Evolutionary conservation across 2,797 vertebrate genomes (phyloP).

Genomic region (Cuculus canorus): DNA sequence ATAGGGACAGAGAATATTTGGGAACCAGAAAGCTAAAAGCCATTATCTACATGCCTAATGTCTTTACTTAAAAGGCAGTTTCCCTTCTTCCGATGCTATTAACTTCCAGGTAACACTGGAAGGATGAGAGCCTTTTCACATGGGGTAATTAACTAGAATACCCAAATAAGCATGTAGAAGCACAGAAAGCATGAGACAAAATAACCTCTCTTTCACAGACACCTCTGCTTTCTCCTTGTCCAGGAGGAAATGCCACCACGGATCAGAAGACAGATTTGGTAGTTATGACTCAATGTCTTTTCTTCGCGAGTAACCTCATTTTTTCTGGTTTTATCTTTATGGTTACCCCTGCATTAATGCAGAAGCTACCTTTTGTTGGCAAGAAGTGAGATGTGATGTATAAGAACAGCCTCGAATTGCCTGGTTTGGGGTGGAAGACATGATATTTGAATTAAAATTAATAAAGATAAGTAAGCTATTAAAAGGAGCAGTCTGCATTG

Average conservation of each 20-base stretch:
- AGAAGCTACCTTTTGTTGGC: neutral
- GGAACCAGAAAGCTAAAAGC: conserved; percentile 28
- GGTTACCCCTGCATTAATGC: neutral
- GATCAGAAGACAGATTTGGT: neutral
- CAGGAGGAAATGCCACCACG: neutral
- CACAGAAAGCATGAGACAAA: neutral
- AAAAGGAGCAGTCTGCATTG: neutral
- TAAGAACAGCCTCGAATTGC: neutral
- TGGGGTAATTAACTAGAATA: neutral
- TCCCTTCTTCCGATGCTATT: neutral
- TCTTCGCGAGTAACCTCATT: neutral
- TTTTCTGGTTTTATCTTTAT: neutral
- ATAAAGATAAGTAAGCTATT: neutral
- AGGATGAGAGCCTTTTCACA: neutral
- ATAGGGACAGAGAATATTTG: neutral
- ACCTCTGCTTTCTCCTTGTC: neutral
- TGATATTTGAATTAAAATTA: neutral
- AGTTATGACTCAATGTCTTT: neutral
- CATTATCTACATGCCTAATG: neutral
- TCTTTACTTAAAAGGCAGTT: neutral
- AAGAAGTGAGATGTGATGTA: neutral
- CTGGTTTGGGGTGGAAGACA: no score
- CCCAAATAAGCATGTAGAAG: neutral
- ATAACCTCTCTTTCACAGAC: neutral
- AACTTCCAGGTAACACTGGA: neutral